Evolutionary conservation across 2,797 vertebrate species (phyloP), one percentile per base, ranked within the genome.

Genomic region (Myiothlypis coronata): DNA sequence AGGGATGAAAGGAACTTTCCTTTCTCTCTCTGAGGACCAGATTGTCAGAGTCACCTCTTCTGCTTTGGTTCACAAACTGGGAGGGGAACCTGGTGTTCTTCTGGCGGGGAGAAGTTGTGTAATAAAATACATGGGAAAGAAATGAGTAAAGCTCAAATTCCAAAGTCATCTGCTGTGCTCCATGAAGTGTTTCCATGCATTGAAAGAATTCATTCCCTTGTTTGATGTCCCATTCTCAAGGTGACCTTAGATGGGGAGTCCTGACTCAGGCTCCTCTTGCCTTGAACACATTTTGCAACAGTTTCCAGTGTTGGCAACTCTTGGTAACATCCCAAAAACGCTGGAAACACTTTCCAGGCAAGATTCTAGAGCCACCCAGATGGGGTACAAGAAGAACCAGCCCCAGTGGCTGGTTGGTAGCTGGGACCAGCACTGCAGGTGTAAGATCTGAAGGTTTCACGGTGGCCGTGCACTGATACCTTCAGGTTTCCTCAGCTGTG

Each of bases 381-480:
- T 5, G 17, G 39, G n/a, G 32, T 16, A 11, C 1, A 8, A 26
- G 47, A 70, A 67, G 61, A 83, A 9, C 30, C 35, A 16, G 9
- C 21, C 2, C 0, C 34, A 11, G 30, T 1, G 56, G 7, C 35
- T 52, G 43, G 14, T 6, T 72, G 47, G 55, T 17, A 19, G 27
- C 76, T 72, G 75, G 43, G 67, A 59, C 13, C n/a, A 47, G 15
- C 27, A 2, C 0, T 26, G 35, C 11, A 50, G 37, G 6, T n/a
- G 21, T 4, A 27, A 21, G 26, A 44, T 7, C 83, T 41, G n/a
- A 35, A 75, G 24, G 9, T 27, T 57, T 61, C 37, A 3, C 23
- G 18, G 32, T 27, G 39, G 21, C 30, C 9, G 2, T 2, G 5
- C 24, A 5, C 16, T 0, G 2, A 1, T 30, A 44, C 2, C 28